These are phyloP conservation scores for Ceratina australensis DNA, from an alignment of 1,140 invertebrate species.

Conservation along the genomic window DNA sequence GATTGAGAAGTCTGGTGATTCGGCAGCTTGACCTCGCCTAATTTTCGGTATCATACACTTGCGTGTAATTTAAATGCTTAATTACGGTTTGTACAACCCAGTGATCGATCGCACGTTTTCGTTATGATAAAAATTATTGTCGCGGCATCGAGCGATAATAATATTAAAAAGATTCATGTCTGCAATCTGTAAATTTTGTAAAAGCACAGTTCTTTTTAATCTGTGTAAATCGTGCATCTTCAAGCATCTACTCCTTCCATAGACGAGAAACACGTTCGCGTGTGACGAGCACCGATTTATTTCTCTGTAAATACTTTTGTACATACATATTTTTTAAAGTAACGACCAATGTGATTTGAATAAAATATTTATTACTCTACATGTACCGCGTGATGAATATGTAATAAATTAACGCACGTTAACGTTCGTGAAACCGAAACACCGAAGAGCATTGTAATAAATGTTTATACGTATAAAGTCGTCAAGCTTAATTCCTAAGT, in stretches of 20 bases:
- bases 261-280: too few relatives aligned
- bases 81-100: neutral
- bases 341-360: conserved; percentile 61
- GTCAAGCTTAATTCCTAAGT: too few relatives aligned
- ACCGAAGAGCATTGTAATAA: too few relatives aligned
- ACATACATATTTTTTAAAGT: conserved; percentile 52
- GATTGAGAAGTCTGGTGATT: too few relatives aligned
- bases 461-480: too few relatives aligned
- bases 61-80: neutral
- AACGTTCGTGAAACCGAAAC: conserved; percentile 8
- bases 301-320: conserved; percentile 65
- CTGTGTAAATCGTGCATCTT: conserved; percentile 1
- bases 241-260: too few relatives aligned
- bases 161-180: neutral
- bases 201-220: too few relatives aligned
- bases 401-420: conserved; percentile 11
- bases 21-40: too few relatives aligned
- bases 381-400: neutral
- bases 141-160: too few relatives aligned
- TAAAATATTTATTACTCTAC: conserved; percentile 64
- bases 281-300: conserved; percentile 36
- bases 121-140: neutral
- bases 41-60: too few relatives aligned
- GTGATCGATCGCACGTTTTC: neutral
- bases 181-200: neutral